Base-by-base conservation (phyloP, 2,888 invertebrate species). In the Ptychoptera contaminata region DNA sequence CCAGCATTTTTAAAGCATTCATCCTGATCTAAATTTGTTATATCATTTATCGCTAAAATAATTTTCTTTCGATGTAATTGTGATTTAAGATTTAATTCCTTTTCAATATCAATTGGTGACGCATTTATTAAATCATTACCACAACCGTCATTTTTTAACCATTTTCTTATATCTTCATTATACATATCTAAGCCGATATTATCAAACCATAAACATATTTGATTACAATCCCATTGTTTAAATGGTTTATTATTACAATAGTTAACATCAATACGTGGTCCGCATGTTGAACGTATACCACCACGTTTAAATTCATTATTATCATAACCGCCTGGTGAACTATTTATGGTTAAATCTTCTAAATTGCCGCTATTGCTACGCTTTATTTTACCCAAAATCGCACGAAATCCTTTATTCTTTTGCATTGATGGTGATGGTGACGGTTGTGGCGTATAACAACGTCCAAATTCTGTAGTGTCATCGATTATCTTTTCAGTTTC, bases 61-160 rank as follows among this genome's bases (percentile, higher is more conserved):
- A 98, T 76, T 65, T 97, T 96, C 70, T 97, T 97, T 50, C 85
- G 76, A 58, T 97, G 96, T 54, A 97, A 68, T 1, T 79, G 72
- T 58, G 90, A 80, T 63, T 86, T 87, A 38, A 90, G 73, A 43
- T 76, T 81, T 9, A 91, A 67, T 58, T 90, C 87, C 57, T 91
- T 92, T 62, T 98, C 97, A 35, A 96, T 76, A 53, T 91, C 84
- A 52, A 75, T 70, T 7, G 79, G 75, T 0, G 85, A 76, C 7
- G 87, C 82, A 52, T 81, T 77, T 40, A 86, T 76, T 34, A 98
- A 66, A 50, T 88, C 83, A 10, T 65, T 67, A 1, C 81, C 72
- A 8, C 90, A 81, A 1, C 81, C 72, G 8, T 90, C 81, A 32
- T 76, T 77, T 50, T 79, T 81, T 1, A 92, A 76, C 90, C 92